Percentiles rank a stretch among this genome's conserved stretches.
These are phyloP conservation scores for Takifugu flavidus DNA, from an alignment of 2,113 vertebrate genomes.

Conservation along the genomic window DNA sequence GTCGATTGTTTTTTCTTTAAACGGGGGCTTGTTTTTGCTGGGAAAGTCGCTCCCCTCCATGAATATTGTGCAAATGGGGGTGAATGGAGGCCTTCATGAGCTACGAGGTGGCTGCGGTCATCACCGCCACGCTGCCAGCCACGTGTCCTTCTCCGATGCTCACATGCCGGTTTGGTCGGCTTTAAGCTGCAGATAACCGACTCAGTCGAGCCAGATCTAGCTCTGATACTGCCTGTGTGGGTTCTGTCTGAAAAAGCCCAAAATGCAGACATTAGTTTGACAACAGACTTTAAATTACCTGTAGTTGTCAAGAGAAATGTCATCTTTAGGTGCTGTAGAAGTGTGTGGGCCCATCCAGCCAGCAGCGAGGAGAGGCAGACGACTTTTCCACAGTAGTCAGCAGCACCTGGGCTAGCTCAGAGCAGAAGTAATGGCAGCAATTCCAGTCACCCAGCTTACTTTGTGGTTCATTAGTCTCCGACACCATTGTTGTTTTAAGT, in stretches of 20 bases:
- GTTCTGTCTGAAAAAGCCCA: background rate
- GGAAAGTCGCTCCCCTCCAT: constrained; percentile 48
- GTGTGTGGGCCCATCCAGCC: constrained; percentile 31
- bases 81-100: constrained; percentile 73
- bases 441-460: constrained; percentile 47
- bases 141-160: constrained; percentile 48
- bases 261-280: background rate
- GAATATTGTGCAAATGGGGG: constrained; percentile 59
- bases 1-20: constrained; percentile 74
- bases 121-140: constrained; percentile 54
- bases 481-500: constrained; percentile 46
- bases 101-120: constrained; percentile 60
- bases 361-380: constrained; percentile 48
- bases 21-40: constrained; percentile 64
- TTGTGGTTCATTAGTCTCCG: constrained; percentile 31
- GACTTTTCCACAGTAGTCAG: constrained; percentile 64
- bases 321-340: constrained; percentile 36
- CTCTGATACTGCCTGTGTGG: background rate
- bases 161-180: constrained; percentile 26
- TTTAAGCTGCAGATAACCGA: constrained; percentile 6
- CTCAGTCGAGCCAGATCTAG: no score
- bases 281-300: no score
- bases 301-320: background rate
- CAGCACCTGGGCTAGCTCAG: constrained; percentile 53
- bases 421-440: constrained; percentile 25